A percentile compares a stretch with the other conserved stretches of the same genome.
phyloP scores from a whole-genome alignment of 2,113 vertebrate species.

The Melierax canorus region DNA sequence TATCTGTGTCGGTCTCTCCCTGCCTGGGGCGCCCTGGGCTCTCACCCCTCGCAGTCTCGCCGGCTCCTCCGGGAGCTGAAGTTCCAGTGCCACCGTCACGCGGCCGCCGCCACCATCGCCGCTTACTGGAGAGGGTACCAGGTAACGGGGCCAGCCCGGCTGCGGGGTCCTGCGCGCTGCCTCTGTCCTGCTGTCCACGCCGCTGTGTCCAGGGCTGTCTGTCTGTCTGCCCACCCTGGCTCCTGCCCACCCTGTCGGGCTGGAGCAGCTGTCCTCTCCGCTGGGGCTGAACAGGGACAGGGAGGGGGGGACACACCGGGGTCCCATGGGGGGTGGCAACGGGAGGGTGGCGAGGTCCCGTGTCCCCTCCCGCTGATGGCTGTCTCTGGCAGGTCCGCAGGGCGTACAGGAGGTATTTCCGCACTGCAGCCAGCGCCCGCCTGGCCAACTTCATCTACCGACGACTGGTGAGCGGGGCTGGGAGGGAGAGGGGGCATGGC shows the following conservation, averaged over 20 bases:
- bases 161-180: fast-evolving
- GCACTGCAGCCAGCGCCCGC: conserved; percentile 46
- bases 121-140: conserved; percentile 56
- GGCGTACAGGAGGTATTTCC: conserved; percentile 73
- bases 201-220: not conserved
- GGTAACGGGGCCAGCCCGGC: not conserved
- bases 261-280: not conserved
- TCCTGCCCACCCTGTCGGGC: not conserved
- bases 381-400: conserved; percentile 61
- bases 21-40: not conserved
- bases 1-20: not conserved
- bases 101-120: conserved; percentile 41
- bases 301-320: fast-evolving
- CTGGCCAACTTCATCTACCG: conserved; percentile 74
- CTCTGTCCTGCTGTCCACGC: not conserved
- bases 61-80: conserved; percentile 52
- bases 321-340: fast-evolving
- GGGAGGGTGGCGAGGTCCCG: fast-evolving
- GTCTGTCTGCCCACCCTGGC: not conserved
- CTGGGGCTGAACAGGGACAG: fast-evolving
- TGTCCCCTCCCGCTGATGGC: fast-evolving
- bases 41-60: conserved; percentile 27
- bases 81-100: not conserved
- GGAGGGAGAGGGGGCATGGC: too few relatives aligned
- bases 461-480: conserved; percentile 60